Base-by-base conservation (phyloP, 2,113 vertebrate species). In the Callithrix jacchus region DNA sequence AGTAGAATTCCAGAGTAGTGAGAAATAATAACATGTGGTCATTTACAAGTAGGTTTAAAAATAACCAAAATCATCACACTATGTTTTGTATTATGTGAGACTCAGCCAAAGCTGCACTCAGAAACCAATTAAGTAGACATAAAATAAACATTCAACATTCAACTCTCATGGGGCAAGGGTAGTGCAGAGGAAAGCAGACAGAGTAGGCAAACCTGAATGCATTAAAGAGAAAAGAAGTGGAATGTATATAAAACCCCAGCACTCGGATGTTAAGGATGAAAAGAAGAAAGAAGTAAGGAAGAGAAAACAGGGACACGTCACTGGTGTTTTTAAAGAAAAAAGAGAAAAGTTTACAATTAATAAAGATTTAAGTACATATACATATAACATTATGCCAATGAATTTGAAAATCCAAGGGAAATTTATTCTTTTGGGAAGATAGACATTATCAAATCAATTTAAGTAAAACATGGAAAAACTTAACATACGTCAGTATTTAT, bases 391-490 rank as follows among this genome's bases (percentile, higher is more conserved):
- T 11, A 58, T 52, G 68, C 66, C 77, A 89, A 32, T 8, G 81
- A 27, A 56, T 40, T 0, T 81, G 87, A 87, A 70, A 82, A 79
- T 3, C 1, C 1, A 2, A 91, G 32, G 27, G 32, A 47, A 64
- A 86, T 47, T 66, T 89, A 82, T 47, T 90, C 61, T 83, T 87
- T 47, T 40, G 64, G 49, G 32, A 82, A 70, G 81, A 93, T 45
- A 79, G 8, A 85, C 87, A 81, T 82, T 81, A 87, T 58, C 54
- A 79, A 92, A 64, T 79, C 79, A 85, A 86, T 47, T 96, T 68
- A 93, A 52, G 47, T 21, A 87, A 92, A 83, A 45, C 49, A 76
- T 0, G 83, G 61, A 87, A 87, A 92, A 95, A 49, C 25, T 40
- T 32, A 52, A 3, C 76, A 37, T 9, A 76, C 17, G 23, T 61